A percentile compares a stretch with the other conserved stretches of the same genome.
phyloP scores from a whole-genome alignment of 2,113 vertebrate genomes.

The Pseudorhombus dupliciocellatus region DNA sequence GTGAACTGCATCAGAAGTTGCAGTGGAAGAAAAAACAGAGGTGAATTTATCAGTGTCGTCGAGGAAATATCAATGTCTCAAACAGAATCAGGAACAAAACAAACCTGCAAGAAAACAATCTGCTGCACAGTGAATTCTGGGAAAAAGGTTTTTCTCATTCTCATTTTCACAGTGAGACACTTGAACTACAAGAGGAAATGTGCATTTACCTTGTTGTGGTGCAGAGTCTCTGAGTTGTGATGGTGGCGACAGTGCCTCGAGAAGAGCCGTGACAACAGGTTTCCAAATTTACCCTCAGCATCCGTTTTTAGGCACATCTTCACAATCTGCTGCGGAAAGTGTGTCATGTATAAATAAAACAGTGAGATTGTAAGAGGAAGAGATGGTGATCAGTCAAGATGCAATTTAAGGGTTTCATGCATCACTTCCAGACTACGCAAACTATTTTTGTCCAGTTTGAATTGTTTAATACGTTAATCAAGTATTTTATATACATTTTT shows the following conservation, averaged over 20 bases:
- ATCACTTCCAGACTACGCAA: no score
- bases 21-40: background rate
- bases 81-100: background rate
- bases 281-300: conserved; percentile 24
- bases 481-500: background rate
- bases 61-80: conserved; percentile 9
- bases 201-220: no score
- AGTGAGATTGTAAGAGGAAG: conserved; percentile 8
- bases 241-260: no score
- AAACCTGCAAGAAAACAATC: no score
- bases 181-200: no score
- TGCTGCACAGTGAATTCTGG: conserved; percentile 4
- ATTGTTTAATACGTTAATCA: no score
- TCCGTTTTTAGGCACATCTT: conserved; percentile 28
- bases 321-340: conserved; percentile 23
- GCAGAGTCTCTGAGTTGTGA: no score
- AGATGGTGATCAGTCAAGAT: background rate
- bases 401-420: background rate
- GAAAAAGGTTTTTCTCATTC: no score
- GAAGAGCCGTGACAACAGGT: conserved; percentile 25
- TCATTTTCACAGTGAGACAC: no score
- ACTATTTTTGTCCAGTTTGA: no score
- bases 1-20: conserved; percentile 22
- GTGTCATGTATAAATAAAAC: conserved; percentile 50
- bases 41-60: conserved; percentile 7